phyloP scores from a whole-genome alignment of 2,113 vertebrate species.

The Anolis carolinensis region DNA sequence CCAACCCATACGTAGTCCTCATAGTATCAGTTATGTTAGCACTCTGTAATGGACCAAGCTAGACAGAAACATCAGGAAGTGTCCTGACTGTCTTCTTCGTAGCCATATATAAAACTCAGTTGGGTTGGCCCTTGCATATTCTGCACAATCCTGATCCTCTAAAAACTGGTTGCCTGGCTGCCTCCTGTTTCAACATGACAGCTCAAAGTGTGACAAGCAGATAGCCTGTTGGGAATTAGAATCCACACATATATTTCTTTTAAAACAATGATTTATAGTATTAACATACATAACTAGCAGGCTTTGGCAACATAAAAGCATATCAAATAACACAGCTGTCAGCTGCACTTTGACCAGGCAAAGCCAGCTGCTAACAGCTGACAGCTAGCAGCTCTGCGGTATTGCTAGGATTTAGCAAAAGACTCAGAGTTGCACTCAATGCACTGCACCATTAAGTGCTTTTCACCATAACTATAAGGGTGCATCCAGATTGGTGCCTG shows the following conservation, averaged over 20 bases:
- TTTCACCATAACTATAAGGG: not conserved
- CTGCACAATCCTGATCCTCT: not conserved
- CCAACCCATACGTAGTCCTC: not conserved
- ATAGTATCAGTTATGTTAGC: not conserved
- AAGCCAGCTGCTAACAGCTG: not conserved
- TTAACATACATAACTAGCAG: slow-evolving; percentile 1
- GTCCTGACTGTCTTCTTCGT: not conserved
- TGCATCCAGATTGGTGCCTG: not conserved
- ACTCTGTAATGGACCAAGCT: not conserved
- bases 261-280: slow-evolving; percentile 8
- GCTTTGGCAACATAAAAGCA: not conserved
- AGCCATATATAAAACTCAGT: not conserved
- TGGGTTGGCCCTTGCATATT: not conserved
- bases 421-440: not conserved
- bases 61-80: not conserved
- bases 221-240: not conserved
- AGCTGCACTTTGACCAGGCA: slow-evolving; percentile 15
- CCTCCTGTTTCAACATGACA: not conserved
- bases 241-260: not conserved
- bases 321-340: slow-evolving; percentile 15
- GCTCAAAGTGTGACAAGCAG: not conserved
- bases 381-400: not conserved
- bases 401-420: slow-evolving; percentile 1
- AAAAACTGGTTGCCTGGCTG: not conserved
- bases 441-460: not conserved